phyloP scores from a whole-genome alignment of 1,140 invertebrate species.

The Diachasmimorpha longicaudata region DNA sequence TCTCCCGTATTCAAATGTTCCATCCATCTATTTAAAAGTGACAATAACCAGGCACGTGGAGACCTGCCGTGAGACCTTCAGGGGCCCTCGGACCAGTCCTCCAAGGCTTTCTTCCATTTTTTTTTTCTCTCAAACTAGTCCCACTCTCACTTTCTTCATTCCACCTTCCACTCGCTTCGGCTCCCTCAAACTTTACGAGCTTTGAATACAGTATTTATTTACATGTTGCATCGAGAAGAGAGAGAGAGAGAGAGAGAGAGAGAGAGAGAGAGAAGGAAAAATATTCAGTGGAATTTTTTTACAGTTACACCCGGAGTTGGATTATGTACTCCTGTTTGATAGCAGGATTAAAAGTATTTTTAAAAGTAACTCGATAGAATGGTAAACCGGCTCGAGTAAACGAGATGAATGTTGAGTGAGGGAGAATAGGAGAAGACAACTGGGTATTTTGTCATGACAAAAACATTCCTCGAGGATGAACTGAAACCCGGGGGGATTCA shows the following conservation, averaged over 20 bases:
- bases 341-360: background rate
- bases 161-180: background rate
- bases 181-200: background rate
- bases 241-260: background rate
- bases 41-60: constrained; percentile 1
- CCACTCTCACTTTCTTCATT: constrained; percentile 21
- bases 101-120: constrained; percentile 25
- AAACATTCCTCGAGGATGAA: constrained; percentile 46
- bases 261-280: no score
- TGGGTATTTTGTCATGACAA: constrained; percentile 32
- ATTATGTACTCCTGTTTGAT: background rate
- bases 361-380: constrained; percentile 7
- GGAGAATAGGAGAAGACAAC: background rate
- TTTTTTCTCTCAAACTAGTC: background rate
- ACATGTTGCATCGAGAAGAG: background rate
- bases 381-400: constrained; percentile 33
- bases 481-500: constrained; percentile 21
- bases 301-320: background rate
- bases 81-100: constrained; percentile 7
- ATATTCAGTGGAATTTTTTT: background rate
- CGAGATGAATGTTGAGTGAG: constrained; percentile 28
- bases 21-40: background rate
- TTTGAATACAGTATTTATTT: background rate
- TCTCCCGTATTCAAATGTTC: background rate
- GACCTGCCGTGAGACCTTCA: constrained; percentile 5